Evolutionary conservation across 2,113 vertebrate species (phyloP).

Genomic region (Dicerorhinus sumatrensis): DNA sequence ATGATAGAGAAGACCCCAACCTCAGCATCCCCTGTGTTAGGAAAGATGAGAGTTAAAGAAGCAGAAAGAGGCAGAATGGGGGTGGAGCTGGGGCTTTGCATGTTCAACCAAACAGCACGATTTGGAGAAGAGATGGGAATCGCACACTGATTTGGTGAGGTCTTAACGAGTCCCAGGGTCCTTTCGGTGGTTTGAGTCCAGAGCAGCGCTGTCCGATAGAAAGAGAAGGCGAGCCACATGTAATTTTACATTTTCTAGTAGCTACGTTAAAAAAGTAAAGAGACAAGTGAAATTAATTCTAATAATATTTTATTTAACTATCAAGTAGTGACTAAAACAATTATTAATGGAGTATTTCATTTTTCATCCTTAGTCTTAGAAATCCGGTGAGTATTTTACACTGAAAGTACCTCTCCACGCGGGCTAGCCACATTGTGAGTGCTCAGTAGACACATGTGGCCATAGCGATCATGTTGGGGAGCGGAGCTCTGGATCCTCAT

Average conservation of each 20-base stretch:
- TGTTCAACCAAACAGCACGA: neutral
- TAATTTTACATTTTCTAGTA: neutral
- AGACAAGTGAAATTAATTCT: neutral
- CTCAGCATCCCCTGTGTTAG: neutral
- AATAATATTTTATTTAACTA: neutral
- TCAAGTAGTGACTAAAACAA: neutral
- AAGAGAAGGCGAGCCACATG: neutral
- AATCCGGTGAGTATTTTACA: neutral
- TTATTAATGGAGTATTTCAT: neutral
- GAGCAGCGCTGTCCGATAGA: neutral
- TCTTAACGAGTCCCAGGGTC: neutral
- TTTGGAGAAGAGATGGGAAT: neutral
- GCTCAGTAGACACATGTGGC: neutral
- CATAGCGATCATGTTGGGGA: rapidly evolving
- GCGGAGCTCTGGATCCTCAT: neutral
- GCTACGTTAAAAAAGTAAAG: neutral
- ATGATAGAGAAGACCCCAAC: neutral
- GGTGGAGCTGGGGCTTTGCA: neutral
- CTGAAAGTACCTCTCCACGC: neutral
- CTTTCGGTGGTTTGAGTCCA: neutral
- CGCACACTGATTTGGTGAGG: neutral
- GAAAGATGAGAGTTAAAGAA: neutral
- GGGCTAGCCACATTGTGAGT: neutral
- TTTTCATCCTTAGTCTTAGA: neutral
- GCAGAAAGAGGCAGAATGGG: neutral